Base-by-base conservation (phyloP, 2,888 invertebrate genomes). In the Drosophila mulleri region DNA sequence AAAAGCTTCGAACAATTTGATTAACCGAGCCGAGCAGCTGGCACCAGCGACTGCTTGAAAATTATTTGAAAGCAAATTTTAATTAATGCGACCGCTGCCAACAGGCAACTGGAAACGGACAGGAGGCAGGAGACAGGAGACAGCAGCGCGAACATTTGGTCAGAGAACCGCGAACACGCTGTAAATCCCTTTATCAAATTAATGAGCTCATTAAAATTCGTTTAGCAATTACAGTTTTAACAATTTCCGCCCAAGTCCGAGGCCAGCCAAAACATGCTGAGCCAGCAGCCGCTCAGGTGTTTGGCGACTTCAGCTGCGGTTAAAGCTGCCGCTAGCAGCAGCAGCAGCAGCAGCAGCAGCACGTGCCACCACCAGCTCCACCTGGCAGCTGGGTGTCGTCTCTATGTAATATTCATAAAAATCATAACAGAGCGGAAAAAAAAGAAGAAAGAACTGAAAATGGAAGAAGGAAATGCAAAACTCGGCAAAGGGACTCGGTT, bases 121-220 rank as follows among this genome's bases (percentile, higher is more conserved):
- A 41, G 71, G 16, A 41, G 39, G n/a, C 23, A 42, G 26, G 63
- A 67, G 60, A 48, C 62, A 41, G 32, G 0, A 37, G 37, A 37
- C 37, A 16, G 37, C 37, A 16, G 68, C 48, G 48, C 29, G 29
- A 72, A 70, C 72, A 82, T 78, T 87, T 77, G 89, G 82, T 64
- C 72, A 71, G 72, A 64, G 74, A 72, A 85, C 86, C 88, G 80
- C 89, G 54, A 88, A 88, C 90, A 80, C 78, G 79, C 78, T 90
- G 82, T 87, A 90, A 90, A 90, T 89, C 89, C 86, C 82, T 90
- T 90, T 90, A 88, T 90, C 87, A 90, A 91, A 90, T 90, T 91
- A 90, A 91, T 90, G 91, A 90, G 90, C 90, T 90, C 91, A 89
- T 90, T 90, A 90, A 91, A 90, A 89, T 90, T 88, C 90, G 91